Evolutionary conservation across 1,140 invertebrate genomes (phyloP), one percentile per base, ranked within the genome.

Genomic region (Brachionus rotundiformis): DNA sequence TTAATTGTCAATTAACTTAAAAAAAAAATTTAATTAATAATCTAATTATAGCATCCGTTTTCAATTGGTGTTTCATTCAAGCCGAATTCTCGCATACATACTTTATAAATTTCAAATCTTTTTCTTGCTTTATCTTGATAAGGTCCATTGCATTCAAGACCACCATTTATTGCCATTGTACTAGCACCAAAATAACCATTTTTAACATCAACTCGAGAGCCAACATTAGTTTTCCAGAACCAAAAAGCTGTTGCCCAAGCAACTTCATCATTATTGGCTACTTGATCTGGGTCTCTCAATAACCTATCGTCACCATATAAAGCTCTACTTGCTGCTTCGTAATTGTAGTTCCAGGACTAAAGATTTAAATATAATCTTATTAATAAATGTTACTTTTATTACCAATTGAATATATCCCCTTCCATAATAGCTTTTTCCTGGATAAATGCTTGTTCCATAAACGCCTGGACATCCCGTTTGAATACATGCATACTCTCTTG

Each of bases 141-240:
- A 13, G 68, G 68, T 25, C 68, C 68, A 44, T 73, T 73, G 29
- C 68, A 73, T 73, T 73, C 68, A 44, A 73, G 39, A 8, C 68
- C 68, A 44, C 80, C 59, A 31, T 82, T 82, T 7, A 82, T 82
- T 23, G 80, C 80, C 68, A 63, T 63, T 41, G 59, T 82, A 31
- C 59, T 73, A 10, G 49, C 16, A 16, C 80, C 80, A 29, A 82
- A 82, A 44, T 25, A 10, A 13, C 82, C 82, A 29, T 73, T 39
- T 77, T 71, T 47, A 10, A 82, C 80, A 19, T 65, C 33, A 39
- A 16, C 7, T 31, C 19, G 16, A 11, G 61, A 49, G 2, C 83
- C 82, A n/a, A 83, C 83, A 73, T 83, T 77, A 23, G 80, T 23
- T 29, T 82, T 83, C 83, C 83, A 83, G 25, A 80, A 83, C 83